These are phyloP conservation scores for Oreochromis grahami DNA, from an alignment of 2,797 vertebrate species.

Conservation along the genomic window DNA sequence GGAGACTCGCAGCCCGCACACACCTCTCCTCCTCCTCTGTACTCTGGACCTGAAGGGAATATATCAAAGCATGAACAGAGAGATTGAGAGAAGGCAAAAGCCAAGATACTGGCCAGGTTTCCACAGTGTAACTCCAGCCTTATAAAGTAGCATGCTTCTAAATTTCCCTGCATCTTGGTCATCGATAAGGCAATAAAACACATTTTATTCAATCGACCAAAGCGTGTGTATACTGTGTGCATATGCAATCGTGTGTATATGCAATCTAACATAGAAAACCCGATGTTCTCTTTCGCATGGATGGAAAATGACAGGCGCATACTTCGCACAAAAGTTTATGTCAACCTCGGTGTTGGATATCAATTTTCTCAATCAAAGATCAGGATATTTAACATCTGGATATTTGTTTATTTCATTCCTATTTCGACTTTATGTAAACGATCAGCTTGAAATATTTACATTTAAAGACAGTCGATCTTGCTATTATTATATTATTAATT, in stretches of 20 bases:
- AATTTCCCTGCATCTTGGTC: not conserved
- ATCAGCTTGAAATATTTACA: not conserved
- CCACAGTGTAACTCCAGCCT: not conserved
- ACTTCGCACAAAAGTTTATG: not conserved
- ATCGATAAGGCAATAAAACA: not conserved
- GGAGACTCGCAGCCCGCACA: conserved; percentile 86
- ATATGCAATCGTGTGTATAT: not conserved
- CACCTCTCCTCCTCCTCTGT: conserved; percentile 77
- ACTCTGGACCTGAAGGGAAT: conserved; percentile 71
- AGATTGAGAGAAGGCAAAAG: not conserved
- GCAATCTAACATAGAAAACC: not conserved
- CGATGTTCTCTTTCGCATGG: not conserved
- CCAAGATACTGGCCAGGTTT: not conserved
- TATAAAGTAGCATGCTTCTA: not conserved
- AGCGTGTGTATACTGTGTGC: not conserved
- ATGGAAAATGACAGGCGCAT: not conserved
- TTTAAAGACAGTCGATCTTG: not conserved
- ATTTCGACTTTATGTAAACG: not conserved
- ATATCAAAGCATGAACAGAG: not conserved
- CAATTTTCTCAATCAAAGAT: not conserved
- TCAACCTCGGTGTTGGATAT: not conserved
- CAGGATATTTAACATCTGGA: not conserved
- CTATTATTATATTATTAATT: not conserved
- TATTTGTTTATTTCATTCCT: not conserved
- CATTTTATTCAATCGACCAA: not conserved